These are phyloP conservation scores for Promerops cafer DNA, from an alignment of 2,113 vertebrate species.

Conservation along the genomic window DNA sequence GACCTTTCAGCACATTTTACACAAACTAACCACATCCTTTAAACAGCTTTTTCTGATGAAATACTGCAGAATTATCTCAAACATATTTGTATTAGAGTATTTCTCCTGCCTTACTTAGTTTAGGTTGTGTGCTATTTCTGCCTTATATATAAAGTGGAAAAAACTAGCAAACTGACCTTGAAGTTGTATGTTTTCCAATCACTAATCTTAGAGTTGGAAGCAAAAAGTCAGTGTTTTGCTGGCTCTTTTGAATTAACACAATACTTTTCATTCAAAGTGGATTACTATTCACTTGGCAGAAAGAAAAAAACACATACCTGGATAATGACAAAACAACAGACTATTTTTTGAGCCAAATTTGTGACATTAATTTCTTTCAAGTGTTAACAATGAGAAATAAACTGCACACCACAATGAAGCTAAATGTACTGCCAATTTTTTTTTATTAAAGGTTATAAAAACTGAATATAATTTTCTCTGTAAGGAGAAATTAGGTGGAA, in stretches of 20 bases:
- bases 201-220: constrained; percentile 7
- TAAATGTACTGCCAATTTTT: constrained; percentile 5
- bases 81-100: not conserved
- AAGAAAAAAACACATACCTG: not conserved
- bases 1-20: not conserved
- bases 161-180: not conserved
- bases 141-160: not conserved
- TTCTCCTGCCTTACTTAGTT: not conserved
- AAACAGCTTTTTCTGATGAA: not conserved
- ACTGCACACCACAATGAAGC: not conserved
- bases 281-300: constrained; percentile 22
- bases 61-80: not conserved
- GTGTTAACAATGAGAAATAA: constrained; percentile 56
- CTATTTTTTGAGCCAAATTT: constrained; percentile 33
- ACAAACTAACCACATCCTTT: not conserved
- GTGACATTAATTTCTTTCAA: constrained; percentile 57
- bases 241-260: constrained; percentile 30
- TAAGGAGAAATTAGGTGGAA: not conserved
- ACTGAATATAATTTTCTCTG: constrained; percentile 26
- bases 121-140: not conserved
- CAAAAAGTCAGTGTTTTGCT: constrained; percentile 22
- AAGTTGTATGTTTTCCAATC: not conserved
- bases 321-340: constrained; percentile 5
- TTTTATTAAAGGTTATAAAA: constrained; percentile 54
- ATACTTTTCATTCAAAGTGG: constrained; percentile 22